Evolutionary conservation across 2,797 vertebrate species (phyloP).

Genomic region (Epinephelus malabaricus): DNA sequence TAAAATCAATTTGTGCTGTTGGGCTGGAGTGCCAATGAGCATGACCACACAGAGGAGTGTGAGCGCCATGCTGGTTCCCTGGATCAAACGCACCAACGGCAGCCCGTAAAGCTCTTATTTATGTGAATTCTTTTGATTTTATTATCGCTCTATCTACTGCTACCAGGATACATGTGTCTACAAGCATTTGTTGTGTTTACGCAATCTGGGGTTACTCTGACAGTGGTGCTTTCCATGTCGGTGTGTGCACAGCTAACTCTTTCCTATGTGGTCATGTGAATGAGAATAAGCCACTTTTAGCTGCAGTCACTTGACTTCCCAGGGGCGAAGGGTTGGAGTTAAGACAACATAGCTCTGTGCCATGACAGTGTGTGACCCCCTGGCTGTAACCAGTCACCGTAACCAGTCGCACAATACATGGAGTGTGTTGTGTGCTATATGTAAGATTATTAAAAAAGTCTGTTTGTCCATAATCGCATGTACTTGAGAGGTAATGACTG

Average conservation of each 20-base stretch:
- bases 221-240: conserved; percentile 2
- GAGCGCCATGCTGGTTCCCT: conserved; percentile 58
- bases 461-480: not conserved
- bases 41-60: conserved; percentile 67
- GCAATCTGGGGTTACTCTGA: conserved; percentile 18
- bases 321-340: conserved; percentile 11
- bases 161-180: conserved; percentile 46
- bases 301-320: conserved; percentile 59
- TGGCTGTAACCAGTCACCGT: not conserved
- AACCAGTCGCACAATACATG: conserved; percentile 4
- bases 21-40: conserved; percentile 44
- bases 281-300: conserved; percentile 45
- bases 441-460: not conserved
- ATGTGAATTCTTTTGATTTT: conserved; percentile 67
- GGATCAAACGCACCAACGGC: conserved; percentile 63
- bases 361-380: conserved; percentile 2
- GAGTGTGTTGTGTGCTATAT: not conserved
- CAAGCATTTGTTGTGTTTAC: conserved; percentile 45
- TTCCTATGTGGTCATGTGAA: conserved; percentile 52
- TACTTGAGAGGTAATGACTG: not conserved
- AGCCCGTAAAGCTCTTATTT: conserved; percentile 71
- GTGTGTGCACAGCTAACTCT: not conserved
- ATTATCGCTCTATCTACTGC: conserved; percentile 40
- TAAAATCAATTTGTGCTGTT: conserved; percentile 71
- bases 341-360: conserved; percentile 24